Evolutionary conservation across 1,140 invertebrate species (phyloP), one percentile per base, ranked within the genome.

Genomic region (Pogonus chalceus): DNA sequence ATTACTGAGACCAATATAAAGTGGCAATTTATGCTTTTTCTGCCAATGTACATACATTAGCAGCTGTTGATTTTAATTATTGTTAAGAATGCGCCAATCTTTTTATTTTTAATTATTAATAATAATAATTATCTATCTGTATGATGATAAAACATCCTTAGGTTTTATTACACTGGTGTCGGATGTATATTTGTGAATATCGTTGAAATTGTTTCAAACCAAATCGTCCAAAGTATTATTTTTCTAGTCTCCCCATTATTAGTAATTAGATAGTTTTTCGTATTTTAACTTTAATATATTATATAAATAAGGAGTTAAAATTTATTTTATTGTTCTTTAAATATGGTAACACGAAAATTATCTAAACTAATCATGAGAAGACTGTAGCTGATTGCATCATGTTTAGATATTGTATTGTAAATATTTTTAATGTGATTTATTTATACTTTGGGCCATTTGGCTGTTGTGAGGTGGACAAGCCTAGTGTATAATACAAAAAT

Each of bases 161-260:
- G 63, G 66, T 65, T 68, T 66, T 60, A 63, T 63, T 59, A 60
- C 59, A 31, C 52, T 64, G 65, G 65, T 67, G 64, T 64, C 58
- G 65, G 65, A 69, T 67, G 67, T 66, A 67, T 60, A 65, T 64
- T 66, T 68, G 65, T 67, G 65, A 65, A 65, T 67, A 66, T 66
- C 37, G 58, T 61, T 63, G 62, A 61, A 60, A 58, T 65, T 63
- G 60, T 64, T 64, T 56, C 56, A 51, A 56, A 51, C 58, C 55
- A 49, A 61, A 64, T 43, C 3, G 37, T 18, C 18, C 37, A 18
- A 43, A 43, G 37, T 43, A 18, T 43, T 12, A 10, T 31, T 14
- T 31, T 14, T 31, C 26, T 31, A 31, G 26, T 31, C 26, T 4
- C 4, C 26, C 14, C 26, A 31, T 31, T 7, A 4, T 31, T 31